Evolutionary conservation across 2,888 invertebrate species (phyloP), one percentile per base, ranked within the genome.

Genomic region (Tipula lateralis): DNA sequence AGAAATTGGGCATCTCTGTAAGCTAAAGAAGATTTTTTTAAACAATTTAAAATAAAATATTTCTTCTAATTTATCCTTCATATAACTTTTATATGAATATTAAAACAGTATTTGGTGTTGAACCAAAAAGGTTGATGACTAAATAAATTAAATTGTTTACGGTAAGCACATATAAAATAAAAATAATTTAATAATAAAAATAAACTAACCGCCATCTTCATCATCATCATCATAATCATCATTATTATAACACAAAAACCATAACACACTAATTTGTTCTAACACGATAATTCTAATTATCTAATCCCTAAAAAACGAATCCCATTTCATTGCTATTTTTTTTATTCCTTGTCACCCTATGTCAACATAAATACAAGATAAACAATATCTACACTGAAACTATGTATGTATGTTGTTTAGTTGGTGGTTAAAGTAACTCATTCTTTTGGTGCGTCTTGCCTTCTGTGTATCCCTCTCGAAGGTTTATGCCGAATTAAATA

Each of bases 241-340:
- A 7, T 32, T 7, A 7, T 32, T n/a, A n/a, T 12, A 5, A 50
- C 44, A 50, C 44, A 50, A 16, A 50, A 50, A 50, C 16, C 66
- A 24, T 66, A 66, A 66, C 66, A 66, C 12, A 66, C 66, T 66
- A 66, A 66, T 66, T 66, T 66, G 66, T 24, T 66, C 66, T 19
- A 66, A 66, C 66, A 66, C 66, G 66, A 66, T 66, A 66, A 66
- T 66, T 66, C 66, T 66, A 66, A 66, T 66, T 66, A 66, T 24
- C 66, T 66, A 66, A 66, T 66, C 66, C 66, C 24, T 24, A 19
- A 66, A 66, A 66, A 9, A 2, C 13, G 24, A 66, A 24, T 66
- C 66, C 24, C 24, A 66, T 66, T 66, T 66, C 12, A 24, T 9
- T 24, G n/a, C n/a, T n/a, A 1, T 66, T 66, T 66, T 24, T 9